These are phyloP conservation scores for Odontamblyopus rebecca DNA, from an alignment of 2,797 vertebrate species.

Conservation along the genomic window DNA sequence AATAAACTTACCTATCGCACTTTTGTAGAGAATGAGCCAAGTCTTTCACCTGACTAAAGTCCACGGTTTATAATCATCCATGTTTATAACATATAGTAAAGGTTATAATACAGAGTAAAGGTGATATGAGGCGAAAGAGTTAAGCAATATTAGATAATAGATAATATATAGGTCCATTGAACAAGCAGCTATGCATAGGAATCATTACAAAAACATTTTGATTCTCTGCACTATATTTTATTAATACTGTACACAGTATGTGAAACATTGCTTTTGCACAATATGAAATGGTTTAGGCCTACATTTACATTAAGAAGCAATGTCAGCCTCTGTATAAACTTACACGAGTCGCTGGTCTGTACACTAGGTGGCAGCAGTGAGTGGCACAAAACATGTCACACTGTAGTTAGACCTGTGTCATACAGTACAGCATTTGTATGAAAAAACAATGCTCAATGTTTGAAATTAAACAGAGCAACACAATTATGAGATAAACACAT, in stretches of 20 bases:
- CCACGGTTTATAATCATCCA: constrained; percentile 33
- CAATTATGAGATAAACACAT: constrained; percentile 24
- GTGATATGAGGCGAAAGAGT: background rate
- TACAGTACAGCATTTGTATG: constrained; percentile 15
- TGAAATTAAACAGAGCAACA: constrained; percentile 41
- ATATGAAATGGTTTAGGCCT: constrained; percentile 32
- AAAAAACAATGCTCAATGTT: constrained; percentile 22
- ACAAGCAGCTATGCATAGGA: background rate
- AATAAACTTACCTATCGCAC: constrained; percentile 10
- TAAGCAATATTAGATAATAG: too few species aligned
- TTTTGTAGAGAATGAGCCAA: background rate
- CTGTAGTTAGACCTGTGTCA: constrained; percentile 1
- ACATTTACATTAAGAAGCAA: constrained; percentile 27
- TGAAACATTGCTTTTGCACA: constrained; percentile 56
- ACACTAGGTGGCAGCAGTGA: constrained; percentile 62
- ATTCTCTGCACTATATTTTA: constrained; percentile 45
- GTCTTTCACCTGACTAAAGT: constrained; percentile 34
- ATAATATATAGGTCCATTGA: background rate
- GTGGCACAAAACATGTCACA: constrained; percentile 12
- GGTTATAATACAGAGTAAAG: background rate
- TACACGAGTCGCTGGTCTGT: constrained; percentile 19
- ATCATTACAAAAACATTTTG: background rate
- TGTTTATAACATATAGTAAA: too few species aligned
- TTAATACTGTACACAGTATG: constrained; percentile 54
- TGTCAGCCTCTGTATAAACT: constrained; percentile 34